Conservation (phyloP, 1,140 invertebrate genomes). For the Ericerus pela region DNA sequence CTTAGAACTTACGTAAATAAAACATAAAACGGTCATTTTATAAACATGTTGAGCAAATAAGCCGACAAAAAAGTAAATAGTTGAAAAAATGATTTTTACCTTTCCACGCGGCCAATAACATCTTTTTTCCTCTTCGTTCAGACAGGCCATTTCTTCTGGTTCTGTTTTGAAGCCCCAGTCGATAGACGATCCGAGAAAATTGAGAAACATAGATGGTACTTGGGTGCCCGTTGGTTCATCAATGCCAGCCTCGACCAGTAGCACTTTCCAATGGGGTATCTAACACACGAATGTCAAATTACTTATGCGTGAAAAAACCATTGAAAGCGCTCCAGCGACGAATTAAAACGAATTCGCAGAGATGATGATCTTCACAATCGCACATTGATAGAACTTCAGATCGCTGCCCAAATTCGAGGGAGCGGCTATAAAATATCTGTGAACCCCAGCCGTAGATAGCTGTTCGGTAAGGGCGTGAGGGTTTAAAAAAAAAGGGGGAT, state of each 20-base stretch:
- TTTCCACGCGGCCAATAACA: slow-evolving; percentile 76
- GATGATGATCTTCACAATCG: too few relatives aligned
- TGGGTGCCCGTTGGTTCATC: slow-evolving; percentile 70
- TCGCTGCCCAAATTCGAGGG: too few relatives aligned
- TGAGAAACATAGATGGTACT: slow-evolving; percentile 70
- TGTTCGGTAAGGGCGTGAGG: too few relatives aligned
- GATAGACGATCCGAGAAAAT: slow-evolving; percentile 62
- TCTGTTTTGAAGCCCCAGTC: slow-evolving; percentile 81
- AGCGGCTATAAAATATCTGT: too few relatives aligned
- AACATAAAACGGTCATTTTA: too few relatives aligned
- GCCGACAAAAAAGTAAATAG: too few relatives aligned
- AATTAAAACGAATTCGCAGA: not conserved
- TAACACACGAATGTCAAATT: slow-evolving; percentile 30
- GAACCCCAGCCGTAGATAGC: too few relatives aligned
- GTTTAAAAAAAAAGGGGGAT: too few relatives aligned
- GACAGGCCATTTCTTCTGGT: slow-evolving; percentile 66
- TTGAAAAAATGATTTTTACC: too few relatives aligned
- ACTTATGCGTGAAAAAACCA: not conserved
- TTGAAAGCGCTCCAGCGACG: not conserved
- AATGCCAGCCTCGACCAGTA: slow-evolving; percentile 65
- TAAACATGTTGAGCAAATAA: too few relatives aligned
- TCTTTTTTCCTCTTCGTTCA: slow-evolving; percentile 51
- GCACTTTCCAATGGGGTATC: slow-evolving; percentile 57
- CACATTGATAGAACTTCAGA: too few relatives aligned
- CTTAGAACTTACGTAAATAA: too few relatives aligned